Evolutionary conservation across 2,113 vertebrate genomes (phyloP).

Genomic region (Pygoscelis adeliae): DNA sequence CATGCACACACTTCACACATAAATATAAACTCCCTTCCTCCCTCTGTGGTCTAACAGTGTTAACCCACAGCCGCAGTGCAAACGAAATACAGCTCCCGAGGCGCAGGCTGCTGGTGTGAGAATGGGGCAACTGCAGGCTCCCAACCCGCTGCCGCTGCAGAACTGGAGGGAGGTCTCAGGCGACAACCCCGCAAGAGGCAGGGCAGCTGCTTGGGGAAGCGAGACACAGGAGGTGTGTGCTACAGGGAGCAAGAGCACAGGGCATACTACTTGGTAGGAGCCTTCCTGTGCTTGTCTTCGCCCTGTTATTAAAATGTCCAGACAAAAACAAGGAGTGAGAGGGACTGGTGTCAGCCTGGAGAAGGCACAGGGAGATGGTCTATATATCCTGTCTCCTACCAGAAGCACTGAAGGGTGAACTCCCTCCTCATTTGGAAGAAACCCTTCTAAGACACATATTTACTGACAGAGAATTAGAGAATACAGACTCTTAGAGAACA

Average conservation of each 20-base stretch:
- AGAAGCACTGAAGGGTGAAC: not conserved
- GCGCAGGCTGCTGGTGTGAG: not conserved
- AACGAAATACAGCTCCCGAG: not conserved
- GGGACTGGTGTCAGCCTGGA: not conserved
- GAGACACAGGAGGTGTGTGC: not conserved
- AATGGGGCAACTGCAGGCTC: not conserved
- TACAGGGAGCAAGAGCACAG: not conserved
- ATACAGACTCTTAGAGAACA: not conserved
- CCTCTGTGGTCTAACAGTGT: not conserved
- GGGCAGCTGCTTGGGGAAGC: not conserved
- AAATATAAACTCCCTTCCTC: not conserved
- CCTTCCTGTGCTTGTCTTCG: not conserved
- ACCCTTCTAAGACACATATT: not conserved
- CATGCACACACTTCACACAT: not conserved
- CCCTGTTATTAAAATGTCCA: not conserved
- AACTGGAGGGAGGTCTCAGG: not conserved
- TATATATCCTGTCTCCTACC: not conserved
- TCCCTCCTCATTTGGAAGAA: not conserved
- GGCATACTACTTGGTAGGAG: not conserved
- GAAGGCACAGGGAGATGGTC: not conserved
- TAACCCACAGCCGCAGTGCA: not conserved
- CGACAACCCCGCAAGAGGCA: fast-evolving
- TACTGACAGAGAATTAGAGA: not conserved
- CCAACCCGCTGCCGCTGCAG: not conserved
- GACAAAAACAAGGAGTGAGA: not conserved